phyloP scores from a whole-genome alignment of 1,140 invertebrate genomes.

The Anadara kagoshimensis region DNA sequence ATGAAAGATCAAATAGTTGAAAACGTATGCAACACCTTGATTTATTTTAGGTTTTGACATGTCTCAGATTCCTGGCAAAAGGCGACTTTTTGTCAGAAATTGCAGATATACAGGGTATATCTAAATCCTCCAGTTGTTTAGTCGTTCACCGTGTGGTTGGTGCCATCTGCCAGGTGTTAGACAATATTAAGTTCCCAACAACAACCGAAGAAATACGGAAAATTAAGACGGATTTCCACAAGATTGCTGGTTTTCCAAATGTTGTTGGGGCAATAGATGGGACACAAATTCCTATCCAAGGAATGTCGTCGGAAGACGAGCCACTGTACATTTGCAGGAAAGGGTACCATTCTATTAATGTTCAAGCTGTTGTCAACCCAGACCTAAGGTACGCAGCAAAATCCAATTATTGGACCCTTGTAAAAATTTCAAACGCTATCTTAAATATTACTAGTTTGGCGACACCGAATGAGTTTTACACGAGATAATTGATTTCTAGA shows the following conservation, averaged over 20 bases:
- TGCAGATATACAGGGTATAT: conserved; percentile 37
- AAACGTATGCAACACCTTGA: too few species aligned
- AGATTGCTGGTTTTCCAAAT: conserved; percentile 25
- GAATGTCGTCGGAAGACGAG: conserved; percentile 19
- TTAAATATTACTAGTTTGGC: too few species aligned
- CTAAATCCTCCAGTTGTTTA: conserved; percentile 8
- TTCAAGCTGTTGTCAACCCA: too few species aligned
- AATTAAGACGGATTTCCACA: conserved; percentile 24
- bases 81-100: conserved; percentile 37
- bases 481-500: too few species aligned
- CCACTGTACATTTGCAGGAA: conserved; percentile 24
- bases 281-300: too few species aligned
- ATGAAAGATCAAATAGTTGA: conserved; percentile 28
- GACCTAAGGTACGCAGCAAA: too few species aligned
- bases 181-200: conserved; percentile 24
- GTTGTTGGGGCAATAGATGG: conserved; percentile 29
- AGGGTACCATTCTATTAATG: conserved; percentile 31
- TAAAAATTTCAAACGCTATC: too few species aligned
- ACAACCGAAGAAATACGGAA: not conserved
- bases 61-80: conserved; percentile 28
- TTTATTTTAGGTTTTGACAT: too few species aligned
- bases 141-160: conserved; percentile 6
- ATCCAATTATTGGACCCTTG: too few species aligned
- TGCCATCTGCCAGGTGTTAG: not conserved
- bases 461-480: too few species aligned